phyloP scores from a whole-genome alignment of 2,113 vertebrate genomes.

The Onychorhynchus coronatus region DNA sequence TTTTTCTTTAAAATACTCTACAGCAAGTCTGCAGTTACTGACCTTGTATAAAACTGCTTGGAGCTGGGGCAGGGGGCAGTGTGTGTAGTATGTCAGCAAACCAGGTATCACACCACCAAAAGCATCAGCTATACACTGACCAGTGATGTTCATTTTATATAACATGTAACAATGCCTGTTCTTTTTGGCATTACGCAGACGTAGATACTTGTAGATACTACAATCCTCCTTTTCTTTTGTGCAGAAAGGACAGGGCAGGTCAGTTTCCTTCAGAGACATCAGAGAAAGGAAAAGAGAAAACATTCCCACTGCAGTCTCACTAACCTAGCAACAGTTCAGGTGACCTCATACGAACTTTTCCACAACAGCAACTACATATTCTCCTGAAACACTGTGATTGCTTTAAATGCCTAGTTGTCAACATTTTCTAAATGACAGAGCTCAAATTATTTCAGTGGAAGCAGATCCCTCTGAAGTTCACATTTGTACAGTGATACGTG shows the following conservation, averaged over 20 bases:
- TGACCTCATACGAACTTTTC: not conserved
- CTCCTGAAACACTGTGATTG: not conserved
- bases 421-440: not conserved
- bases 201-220: not conserved
- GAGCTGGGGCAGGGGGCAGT: rapidly evolving
- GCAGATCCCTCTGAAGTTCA: not conserved
- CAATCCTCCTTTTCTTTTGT: not conserved
- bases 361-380: not conserved
- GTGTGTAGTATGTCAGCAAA: not conserved
- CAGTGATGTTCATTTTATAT: rapidly evolving
- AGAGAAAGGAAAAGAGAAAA: not conserved
- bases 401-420: not conserved
- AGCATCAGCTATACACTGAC: not conserved
- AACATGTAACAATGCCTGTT: not conserved
- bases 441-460: not conserved
- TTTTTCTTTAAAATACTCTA: not conserved
- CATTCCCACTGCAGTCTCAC: not conserved
- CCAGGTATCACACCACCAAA: not conserved
- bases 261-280: not conserved
- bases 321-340: constrained; percentile 6
- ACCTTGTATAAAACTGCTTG: not conserved
- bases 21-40: not conserved
- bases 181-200: not conserved
- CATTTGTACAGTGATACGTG: not conserved
- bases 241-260: not conserved